Base-by-base conservation (phyloP, 2,888 invertebrate species). In the Xestia sexstrigata region DNA sequence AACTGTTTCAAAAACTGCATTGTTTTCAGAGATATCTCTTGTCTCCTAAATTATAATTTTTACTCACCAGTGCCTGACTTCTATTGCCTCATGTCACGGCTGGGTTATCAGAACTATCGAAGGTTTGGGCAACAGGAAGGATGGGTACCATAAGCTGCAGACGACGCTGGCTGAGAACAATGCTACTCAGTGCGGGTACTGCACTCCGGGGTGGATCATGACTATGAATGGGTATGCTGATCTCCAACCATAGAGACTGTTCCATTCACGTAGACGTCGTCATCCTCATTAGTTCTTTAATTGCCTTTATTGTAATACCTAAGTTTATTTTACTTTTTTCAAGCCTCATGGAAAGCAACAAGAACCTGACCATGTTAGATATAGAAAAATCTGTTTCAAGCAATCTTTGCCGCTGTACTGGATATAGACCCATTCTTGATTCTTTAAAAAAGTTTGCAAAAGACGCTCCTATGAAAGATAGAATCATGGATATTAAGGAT, bases 341-440 rank as follows among this genome's bases (percentile, higher is more conserved):
- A 17, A 77, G 77, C 8, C 77, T 78, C 39, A 0, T 70, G 8
- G 91, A 95, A 86, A 88, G 91, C 4, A 92, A 96, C 2, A 93
- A 95, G 23, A 88, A 93, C 26, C 87, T 97, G 45, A 97, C 97
- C 0, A 97, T 97, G 97, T 92, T 97, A 78, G 97, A 98, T 82
- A 97, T 98, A 6, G 98, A 98, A 91, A 97, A 98, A 86, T 97
- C 97, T 0, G 97, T 98, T 85, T 98, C 97, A 7, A 97, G 98
- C 58, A 98, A 98, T 88, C 96, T 98, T 65, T 98, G 98, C 85
- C 96, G 98, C 65, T 98, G 98, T 88, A 98, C 98, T 1, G 98
- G 98, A 1, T 98, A 97, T 87, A 93, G 97, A 58, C 96, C 98
- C 0, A 97, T 98, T 67, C 78, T 97, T 3, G 97, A 97, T 70